Conservation (phyloP, 2,113 vertebrate genomes). For the Meles meles region DNA sequence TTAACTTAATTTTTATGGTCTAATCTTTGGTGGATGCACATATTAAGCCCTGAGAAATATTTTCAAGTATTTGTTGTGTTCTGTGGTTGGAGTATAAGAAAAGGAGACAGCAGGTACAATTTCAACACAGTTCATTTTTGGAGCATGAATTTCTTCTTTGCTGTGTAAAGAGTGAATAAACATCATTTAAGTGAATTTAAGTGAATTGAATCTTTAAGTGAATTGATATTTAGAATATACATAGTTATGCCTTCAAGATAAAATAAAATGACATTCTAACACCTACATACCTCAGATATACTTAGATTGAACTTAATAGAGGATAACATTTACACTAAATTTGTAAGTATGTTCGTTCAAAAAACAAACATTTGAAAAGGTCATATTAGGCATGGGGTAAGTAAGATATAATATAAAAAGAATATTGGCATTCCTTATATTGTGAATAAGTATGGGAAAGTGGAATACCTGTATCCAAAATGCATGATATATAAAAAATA, state of each 20-base stretch:
- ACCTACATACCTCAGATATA: conserved; percentile 68
- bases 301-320: conserved; percentile 65
- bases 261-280: conserved; percentile 73
- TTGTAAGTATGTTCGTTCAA: neutral
- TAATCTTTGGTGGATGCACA: conserved; percentile 49
- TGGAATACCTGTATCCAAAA: neutral
- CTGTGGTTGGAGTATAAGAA: neutral
- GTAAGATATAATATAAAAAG: neutral
- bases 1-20: conserved; percentile 70
- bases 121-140: neutral
- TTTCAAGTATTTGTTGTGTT: neutral
- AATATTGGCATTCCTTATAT: neutral
- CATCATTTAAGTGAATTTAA: conserved; percentile 66
- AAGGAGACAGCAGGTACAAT: conserved; percentile 15
- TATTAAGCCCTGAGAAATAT: conserved; percentile 28
- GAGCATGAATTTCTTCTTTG: neutral
- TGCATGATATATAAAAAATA: neutral
- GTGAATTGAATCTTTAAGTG: too few species aligned
- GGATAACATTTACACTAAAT: conserved; percentile 31
- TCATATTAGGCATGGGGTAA: neutral
- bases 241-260: conserved; percentile 76
- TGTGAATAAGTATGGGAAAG: neutral
- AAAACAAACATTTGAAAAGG: conserved; percentile 23
- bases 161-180: neutral
- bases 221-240: conserved; percentile 70